These are phyloP conservation scores for Trypoxylus dichotomus DNA, from an alignment of 1,140 invertebrate species.

Conservation along the genomic window DNA sequence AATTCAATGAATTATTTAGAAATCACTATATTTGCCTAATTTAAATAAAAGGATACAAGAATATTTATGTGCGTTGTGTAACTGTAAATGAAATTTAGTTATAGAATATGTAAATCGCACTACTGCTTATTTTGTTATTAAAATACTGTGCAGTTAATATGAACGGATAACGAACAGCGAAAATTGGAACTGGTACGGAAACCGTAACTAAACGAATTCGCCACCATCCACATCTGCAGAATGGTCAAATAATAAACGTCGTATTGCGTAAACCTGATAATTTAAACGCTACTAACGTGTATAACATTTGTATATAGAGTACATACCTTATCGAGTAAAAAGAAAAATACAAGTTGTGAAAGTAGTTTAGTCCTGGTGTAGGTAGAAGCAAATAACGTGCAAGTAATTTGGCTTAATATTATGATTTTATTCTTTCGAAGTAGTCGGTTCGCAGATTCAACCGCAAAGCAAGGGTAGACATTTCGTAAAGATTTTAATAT, in stretches of 20 bases:
- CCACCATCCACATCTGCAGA: background rate
- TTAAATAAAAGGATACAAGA: background rate
- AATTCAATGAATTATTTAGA: background rate
- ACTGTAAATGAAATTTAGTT: background rate
- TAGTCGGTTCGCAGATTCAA: too few species aligned
- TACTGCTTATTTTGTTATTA: background rate
- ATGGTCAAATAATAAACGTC: slow-evolving; percentile 8
- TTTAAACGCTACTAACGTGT: too few species aligned
- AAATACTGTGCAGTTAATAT: background rate
- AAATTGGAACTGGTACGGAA: background rate
- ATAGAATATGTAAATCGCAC: background rate
- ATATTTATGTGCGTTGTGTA: background rate
- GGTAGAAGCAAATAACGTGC: background rate
- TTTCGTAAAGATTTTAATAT: background rate
- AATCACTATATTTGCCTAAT: background rate
- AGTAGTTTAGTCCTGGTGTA: background rate
- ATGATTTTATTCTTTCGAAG: background rate
- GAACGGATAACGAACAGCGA: background rate
- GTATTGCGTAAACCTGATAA: background rate
- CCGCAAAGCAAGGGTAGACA: too few species aligned
- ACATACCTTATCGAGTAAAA: too few species aligned
- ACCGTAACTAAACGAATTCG: background rate
- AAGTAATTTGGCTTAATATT: background rate
- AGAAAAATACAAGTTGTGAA: background rate
- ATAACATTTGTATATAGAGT: too few species aligned